Evolutionary conservation across 2,888 invertebrate species (phyloP).

Genomic region (Aporophyla lueneburgensis): DNA sequence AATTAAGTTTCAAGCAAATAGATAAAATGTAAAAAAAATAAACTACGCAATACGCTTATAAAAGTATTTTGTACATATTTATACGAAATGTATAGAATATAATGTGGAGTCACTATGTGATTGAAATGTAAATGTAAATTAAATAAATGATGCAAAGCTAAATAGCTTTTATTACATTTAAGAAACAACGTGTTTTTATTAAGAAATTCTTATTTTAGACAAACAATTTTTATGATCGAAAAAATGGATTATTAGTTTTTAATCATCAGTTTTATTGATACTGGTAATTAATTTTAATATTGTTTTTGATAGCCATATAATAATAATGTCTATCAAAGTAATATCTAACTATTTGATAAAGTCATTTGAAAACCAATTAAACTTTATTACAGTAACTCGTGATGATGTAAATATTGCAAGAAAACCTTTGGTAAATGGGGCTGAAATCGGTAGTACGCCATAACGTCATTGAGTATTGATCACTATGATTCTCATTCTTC

Average conservation of each 20-base stretch:
- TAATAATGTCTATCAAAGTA: constrained; percentile 16
- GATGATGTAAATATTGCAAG: background rate
- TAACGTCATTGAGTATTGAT: too few species aligned
- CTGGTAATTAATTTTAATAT: background rate
- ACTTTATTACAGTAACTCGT: constrained; percentile 12
- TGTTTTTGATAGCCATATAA: constrained; percentile 33
- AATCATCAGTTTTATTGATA: background rate
- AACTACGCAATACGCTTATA: constrained; percentile 61
- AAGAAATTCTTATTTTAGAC: constrained; percentile 11
- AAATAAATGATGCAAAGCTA: constrained; percentile 66
- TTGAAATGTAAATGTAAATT: constrained; percentile 73
- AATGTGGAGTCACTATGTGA: constrained; percentile 79
- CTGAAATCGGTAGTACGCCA: background rate
- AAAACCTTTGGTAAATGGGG: too few species aligned
- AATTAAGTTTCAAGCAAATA: constrained; percentile 70
- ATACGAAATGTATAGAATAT: constrained; percentile 74
- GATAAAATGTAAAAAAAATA: constrained; percentile 71
- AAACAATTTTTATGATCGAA: background rate
- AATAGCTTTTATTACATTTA: constrained; percentile 47
- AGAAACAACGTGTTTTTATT: constrained; percentile 40
- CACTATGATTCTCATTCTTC: background rate
- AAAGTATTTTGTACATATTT: constrained; percentile 72
- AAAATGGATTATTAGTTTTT: constrained; percentile 2
- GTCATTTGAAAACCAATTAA: constrained; percentile 23
- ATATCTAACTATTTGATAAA: constrained; percentile 18